Evolutionary conservation across 2,797 vertebrate species (phyloP).

Genomic region (Lacerta agilis): DNA sequence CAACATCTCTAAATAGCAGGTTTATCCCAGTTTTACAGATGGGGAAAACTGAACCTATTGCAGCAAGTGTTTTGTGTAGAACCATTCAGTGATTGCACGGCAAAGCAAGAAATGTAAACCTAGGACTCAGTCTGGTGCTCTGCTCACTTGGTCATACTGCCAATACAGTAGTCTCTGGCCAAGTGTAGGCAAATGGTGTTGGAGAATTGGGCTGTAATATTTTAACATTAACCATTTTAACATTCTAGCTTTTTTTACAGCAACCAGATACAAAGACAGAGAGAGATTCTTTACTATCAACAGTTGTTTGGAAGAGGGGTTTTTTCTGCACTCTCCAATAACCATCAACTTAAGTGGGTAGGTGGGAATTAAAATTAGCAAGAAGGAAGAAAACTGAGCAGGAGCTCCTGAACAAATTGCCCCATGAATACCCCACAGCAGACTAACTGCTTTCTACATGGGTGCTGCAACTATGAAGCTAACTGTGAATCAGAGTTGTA

Average conservation of each 20-base stretch:
- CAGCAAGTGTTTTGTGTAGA: neutral
- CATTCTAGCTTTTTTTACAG: neutral
- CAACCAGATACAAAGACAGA: neutral
- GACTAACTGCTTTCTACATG: neutral
- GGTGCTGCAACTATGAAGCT: neutral
- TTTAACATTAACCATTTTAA: neutral
- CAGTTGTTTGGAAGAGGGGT: neutral
- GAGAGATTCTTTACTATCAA: neutral
- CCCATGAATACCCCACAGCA: neutral
- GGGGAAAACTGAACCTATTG: neutral
- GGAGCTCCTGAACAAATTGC: neutral
- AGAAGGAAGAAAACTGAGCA: neutral
- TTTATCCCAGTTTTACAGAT: neutral
- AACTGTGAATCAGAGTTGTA: neutral
- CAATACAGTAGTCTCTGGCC: neutral
- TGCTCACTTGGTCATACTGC: neutral
- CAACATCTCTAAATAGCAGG: neutral
- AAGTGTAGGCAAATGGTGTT: neutral
- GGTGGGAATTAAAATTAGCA: neutral
- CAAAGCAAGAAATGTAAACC: neutral
- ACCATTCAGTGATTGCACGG: too few relatives aligned
- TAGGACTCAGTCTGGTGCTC: neutral
- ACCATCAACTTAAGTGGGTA: neutral
- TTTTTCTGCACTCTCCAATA: neutral
- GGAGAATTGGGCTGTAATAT: too few relatives aligned